A percentile compares a stretch with the other conserved stretches of the same genome.
These are phyloP conservation scores for Pterobdella sp. DNA, from an alignment of 2,888 invertebrate genomes.

Conservation along the genomic window DNA sequence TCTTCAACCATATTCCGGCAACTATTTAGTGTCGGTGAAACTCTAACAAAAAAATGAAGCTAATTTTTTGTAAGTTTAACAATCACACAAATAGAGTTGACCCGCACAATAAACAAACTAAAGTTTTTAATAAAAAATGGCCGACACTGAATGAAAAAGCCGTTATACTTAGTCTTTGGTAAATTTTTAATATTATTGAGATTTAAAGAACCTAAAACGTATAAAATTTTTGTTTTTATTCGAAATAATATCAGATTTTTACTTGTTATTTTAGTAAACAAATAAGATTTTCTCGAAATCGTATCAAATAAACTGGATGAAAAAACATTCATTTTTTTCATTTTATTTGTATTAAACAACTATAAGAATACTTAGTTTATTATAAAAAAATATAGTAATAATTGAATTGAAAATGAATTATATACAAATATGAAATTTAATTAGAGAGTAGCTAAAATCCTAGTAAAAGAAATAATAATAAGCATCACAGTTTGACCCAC, in stretches of 20 bases:
- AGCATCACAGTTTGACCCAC: constrained; percentile 83
- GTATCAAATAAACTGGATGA: too few species aligned
- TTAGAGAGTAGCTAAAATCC: constrained; percentile 80
- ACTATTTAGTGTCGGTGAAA: not conserved
- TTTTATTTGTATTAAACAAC: constrained; percentile 4
- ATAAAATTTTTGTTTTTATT: not conserved
- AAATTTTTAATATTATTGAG: not conserved
- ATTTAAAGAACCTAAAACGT: too few species aligned
- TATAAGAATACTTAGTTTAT: not conserved
- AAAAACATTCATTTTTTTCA: too few species aligned
- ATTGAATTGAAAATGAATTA: not conserved
- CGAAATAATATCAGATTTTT: not conserved
- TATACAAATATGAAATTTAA: constrained; percentile 18
- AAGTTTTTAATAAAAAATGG: not conserved
- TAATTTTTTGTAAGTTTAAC: not conserved
- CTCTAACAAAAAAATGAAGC: not conserved
- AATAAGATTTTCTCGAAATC: not conserved
- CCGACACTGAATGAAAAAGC: constrained; percentile 8
- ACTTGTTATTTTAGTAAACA: not conserved
- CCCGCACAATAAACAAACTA: not conserved
- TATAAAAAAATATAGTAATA: not conserved
- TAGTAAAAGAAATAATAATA: constrained; percentile 80
- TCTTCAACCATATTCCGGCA: constrained; percentile 41
- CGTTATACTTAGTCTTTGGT: not conserved
- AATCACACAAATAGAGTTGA: not conserved